Percentiles rank a stretch among this genome's conserved stretches.
phyloP scores from a whole-genome alignment of 2,797 vertebrate species.

The Pogoniulus pusillus region DNA sequence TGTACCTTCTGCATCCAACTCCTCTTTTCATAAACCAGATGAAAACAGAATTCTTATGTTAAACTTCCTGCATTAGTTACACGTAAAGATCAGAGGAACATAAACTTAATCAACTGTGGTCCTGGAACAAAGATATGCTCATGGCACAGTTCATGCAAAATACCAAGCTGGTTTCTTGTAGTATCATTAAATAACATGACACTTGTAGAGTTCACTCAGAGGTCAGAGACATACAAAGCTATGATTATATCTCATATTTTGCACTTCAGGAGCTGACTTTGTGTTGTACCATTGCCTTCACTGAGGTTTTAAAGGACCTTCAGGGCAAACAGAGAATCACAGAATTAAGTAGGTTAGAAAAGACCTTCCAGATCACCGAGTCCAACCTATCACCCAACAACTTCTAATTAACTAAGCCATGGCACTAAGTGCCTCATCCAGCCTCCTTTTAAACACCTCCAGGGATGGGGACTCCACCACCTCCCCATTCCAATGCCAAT shows the following conservation, averaged over 20 bases:
- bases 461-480: no score
- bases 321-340: not conserved
- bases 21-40: not conserved
- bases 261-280: not conserved
- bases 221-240: not conserved
- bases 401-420: no score
- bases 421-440: no score
- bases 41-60: not conserved
- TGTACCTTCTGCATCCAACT: not conserved
- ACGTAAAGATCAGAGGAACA: not conserved
- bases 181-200: not conserved
- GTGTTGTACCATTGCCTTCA: not conserved
- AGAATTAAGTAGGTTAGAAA: no score
- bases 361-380: no score
- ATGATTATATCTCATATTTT: not conserved
- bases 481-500: no score
- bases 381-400: no score
- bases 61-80: not conserved
- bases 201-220: not conserved
- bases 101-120: not conserved
- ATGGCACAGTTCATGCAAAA: not conserved
- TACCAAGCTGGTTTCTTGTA: not conserved
- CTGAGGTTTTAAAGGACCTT: conserved; percentile 1
- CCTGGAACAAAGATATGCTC: not conserved
- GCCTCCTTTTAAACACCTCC: no score